phyloP scores from a whole-genome alignment of 2,113 vertebrate species.

The Caretta caretta region DNA sequence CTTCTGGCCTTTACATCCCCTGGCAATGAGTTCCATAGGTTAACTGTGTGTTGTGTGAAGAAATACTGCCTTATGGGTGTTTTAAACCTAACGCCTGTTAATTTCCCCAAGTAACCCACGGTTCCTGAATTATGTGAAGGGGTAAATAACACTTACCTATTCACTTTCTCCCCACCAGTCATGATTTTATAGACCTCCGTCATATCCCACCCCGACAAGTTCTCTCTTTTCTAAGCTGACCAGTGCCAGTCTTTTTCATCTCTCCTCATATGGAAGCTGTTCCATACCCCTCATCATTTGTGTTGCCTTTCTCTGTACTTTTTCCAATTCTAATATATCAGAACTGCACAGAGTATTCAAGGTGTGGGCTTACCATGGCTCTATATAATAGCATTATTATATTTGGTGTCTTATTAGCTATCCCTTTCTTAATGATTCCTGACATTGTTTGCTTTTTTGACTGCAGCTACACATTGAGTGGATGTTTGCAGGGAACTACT shows the following conservation, averaged over 20 bases:
- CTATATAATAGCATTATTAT: not conserved
- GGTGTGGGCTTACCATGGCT: not conserved
- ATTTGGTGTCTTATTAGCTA: not conserved
- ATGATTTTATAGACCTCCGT: not conserved
- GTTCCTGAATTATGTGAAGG: not conserved
- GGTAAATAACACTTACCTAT: not conserved
- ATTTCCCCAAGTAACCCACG: too few species aligned
- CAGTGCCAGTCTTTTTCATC: not conserved
- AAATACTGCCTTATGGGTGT: not conserved
- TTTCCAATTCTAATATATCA: not conserved
- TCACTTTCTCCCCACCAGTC: not conserved
- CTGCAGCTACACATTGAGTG: too few species aligned
- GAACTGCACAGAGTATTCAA: not conserved
- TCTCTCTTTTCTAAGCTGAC: too few species aligned
- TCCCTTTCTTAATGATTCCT: too few species aligned
- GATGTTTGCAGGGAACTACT: not conserved
- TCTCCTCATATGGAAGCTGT: not conserved
- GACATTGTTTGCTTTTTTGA: too few species aligned
- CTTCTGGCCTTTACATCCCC: not conserved
- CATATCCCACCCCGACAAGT: not conserved
- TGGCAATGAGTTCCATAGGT: not conserved
- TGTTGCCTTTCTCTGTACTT: not conserved
- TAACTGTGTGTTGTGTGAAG: not conserved
- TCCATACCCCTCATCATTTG: not conserved
- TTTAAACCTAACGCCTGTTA: not conserved